Evolutionary conservation across 2,113 vertebrate species (phyloP).

Genomic region (Aspidoscelis tigris): DNA sequence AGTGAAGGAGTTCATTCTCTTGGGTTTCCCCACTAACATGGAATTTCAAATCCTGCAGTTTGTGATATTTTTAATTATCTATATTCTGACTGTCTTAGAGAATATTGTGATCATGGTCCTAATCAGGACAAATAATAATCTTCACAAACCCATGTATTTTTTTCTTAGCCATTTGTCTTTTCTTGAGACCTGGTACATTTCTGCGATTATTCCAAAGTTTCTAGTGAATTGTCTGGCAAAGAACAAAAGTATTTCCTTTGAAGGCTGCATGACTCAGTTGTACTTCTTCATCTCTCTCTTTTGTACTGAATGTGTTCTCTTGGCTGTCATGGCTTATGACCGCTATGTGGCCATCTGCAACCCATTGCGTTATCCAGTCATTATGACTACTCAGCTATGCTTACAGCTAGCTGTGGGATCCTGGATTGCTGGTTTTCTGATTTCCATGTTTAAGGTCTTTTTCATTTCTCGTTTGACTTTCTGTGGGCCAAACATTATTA

Average conservation of each 20-base stretch:
- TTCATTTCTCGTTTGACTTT: constrained; percentile 54
- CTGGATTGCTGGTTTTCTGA: constrained; percentile 39
- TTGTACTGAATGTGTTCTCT: constrained; percentile 54
- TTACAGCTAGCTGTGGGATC: constrained; percentile 36
- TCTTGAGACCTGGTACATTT: constrained; percentile 57
- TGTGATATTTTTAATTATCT: constrained; percentile 45
- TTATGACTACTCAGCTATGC: constrained; percentile 42
- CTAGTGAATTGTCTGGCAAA: constrained; percentile 9
- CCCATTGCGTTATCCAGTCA: constrained; percentile 41
- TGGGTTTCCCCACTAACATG: constrained; percentile 46
- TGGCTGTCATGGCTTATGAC: constrained; percentile 63
- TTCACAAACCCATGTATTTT: constrained; percentile 67
- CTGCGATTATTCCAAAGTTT: constrained; percentile 56
- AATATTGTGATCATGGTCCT: constrained; percentile 41
- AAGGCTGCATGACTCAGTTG: constrained; percentile 49
- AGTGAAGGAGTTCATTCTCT: constrained; percentile 16
- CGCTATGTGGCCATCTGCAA: constrained; percentile 57
- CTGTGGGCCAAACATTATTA: constrained; percentile 44
- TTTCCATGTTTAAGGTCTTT: constrained; percentile 43
- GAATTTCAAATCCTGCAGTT: constrained; percentile 53
- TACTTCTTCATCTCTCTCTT: constrained; percentile 56
- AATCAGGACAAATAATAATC: constrained; percentile 2
- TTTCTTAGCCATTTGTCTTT: constrained; percentile 53
- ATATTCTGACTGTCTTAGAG: constrained; percentile 53
- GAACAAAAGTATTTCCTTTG: constrained; percentile 32